Evolutionary conservation across 2,113 vertebrate genomes (phyloP).

Genomic region (Protomyctophum bolini): DNA sequence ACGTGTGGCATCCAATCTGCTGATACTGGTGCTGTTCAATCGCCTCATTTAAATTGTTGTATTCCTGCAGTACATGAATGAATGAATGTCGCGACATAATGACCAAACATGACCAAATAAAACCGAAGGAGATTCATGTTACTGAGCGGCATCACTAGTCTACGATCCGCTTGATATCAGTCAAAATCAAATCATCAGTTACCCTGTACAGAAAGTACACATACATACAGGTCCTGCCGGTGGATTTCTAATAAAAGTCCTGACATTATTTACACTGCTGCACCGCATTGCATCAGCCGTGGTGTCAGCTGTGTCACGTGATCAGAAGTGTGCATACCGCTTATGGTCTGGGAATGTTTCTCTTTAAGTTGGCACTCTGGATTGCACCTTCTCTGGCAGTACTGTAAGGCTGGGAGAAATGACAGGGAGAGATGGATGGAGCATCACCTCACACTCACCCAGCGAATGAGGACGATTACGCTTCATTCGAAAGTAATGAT

Average conservation of each 20-base stretch:
- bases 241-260: slow-evolving; percentile 20
- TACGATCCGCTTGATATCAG: not conserved
- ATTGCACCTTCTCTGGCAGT: slow-evolving; percentile 24
- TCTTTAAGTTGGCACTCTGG: slow-evolving; percentile 30
- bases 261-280: slow-evolving; percentile 36
- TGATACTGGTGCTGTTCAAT: no score
- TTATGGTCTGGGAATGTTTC: slow-evolving; percentile 60
- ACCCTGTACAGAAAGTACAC: not conserved
- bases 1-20: not conserved
- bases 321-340: slow-evolving; percentile 32
- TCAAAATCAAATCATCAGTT: not conserved
- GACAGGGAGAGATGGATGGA: not conserved
- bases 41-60: no score
- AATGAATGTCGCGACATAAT: no score
- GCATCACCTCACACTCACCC: not conserved
- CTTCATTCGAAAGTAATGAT: slow-evolving; percentile 6
- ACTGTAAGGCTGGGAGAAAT: not conserved
- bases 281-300: slow-evolving; percentile 17
- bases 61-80: no score
- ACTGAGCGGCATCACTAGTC: not conserved
- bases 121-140: not conserved
- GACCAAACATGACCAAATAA: not conserved
- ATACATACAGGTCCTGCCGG: not conserved
- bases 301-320: not conserved
- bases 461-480: not conserved